These are phyloP conservation scores for Pristis pectinata DNA, from an alignment of 2,797 vertebrate genomes.

Conservation along the genomic window DNA sequence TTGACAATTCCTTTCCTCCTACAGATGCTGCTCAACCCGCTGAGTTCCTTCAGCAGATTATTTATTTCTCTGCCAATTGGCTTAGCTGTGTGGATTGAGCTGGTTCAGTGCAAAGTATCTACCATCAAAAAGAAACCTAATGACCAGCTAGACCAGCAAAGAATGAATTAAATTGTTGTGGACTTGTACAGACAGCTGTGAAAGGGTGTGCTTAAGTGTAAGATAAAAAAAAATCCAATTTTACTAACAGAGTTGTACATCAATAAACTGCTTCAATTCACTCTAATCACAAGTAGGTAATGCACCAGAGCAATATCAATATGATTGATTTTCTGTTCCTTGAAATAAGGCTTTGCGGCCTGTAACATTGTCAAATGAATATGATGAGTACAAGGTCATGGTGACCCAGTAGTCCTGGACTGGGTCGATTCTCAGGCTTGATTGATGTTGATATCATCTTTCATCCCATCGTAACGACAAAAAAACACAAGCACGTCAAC, in stretches of 20 bases:
- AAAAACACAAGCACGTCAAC: not conserved
- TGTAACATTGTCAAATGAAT: constrained; percentile 31
- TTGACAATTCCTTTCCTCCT: no score
- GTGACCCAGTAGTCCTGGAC: not conserved
- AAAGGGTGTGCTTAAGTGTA: not conserved
- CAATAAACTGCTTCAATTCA: constrained; percentile 31
- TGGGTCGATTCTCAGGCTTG: constrained; percentile 2
- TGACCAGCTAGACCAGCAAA: no score
- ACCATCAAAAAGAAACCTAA: not conserved
- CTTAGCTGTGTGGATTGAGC: no score
- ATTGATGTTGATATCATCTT: constrained; percentile 28
- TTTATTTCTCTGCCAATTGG: no score
- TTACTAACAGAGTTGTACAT: constrained; percentile 22
- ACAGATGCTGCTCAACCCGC: no score
- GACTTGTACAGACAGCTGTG: not conserved
- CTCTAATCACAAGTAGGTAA: constrained; percentile 36
- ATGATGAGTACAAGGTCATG: constrained; percentile 33
- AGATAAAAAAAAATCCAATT: not conserved
- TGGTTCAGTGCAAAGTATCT: not conserved
- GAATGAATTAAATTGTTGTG: not conserved
- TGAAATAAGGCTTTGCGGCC: constrained; percentile 16
- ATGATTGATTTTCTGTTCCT: constrained; percentile 34
- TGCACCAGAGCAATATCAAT: constrained; percentile 32
- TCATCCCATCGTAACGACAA: not conserved
- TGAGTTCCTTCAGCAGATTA: no score